These are phyloP conservation scores for Nibea albiflora DNA, from an alignment of 2,113 vertebrate genomes.

Conservation along the genomic window DNA sequence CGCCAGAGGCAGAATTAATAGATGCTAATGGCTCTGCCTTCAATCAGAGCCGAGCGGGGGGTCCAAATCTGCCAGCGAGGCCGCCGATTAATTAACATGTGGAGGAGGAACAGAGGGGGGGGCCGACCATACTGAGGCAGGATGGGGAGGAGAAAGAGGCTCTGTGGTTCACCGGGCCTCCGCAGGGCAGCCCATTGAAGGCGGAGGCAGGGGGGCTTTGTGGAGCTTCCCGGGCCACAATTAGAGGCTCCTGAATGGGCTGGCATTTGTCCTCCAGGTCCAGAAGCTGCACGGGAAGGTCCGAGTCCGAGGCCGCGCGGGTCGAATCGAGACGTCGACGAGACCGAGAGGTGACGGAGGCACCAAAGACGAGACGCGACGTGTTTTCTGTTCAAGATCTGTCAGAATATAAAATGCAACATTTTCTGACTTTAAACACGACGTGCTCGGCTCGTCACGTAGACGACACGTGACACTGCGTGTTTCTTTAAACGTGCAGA, in stretches of 20 bases:
- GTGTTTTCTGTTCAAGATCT: too few relatives aligned
- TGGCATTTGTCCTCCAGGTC: slow-evolving; percentile 83
- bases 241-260: slow-evolving; percentile 80
- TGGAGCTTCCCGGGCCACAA: slow-evolving; percentile 69
- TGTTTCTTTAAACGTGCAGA: too few relatives aligned
- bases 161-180: slow-evolving; percentile 82
- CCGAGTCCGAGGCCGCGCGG: not conserved
- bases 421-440: too few relatives aligned
- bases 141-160: slow-evolving; percentile 51
- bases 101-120: slow-evolving; percentile 18
- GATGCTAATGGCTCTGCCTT: slow-evolving; percentile 83
- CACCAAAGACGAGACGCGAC: not conserved
- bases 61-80: slow-evolving; percentile 79
- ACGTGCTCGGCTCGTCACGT: too few relatives aligned
- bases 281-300: slow-evolving; percentile 56
- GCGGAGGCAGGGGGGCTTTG: slow-evolving; percentile 69
- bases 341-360: not conserved
- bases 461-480: too few relatives aligned
- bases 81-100: slow-evolving; percentile 85
- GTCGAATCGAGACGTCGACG: not conserved
- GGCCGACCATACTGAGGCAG: slow-evolving; percentile 35
- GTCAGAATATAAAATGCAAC: too few relatives aligned
- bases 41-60: slow-evolving; percentile 81
- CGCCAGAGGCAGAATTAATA: slow-evolving; percentile 86
- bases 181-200: slow-evolving; percentile 69